Base-by-base conservation (phyloP, 2,113 vertebrate species). In the Nothoprocta pentlandii region DNA sequence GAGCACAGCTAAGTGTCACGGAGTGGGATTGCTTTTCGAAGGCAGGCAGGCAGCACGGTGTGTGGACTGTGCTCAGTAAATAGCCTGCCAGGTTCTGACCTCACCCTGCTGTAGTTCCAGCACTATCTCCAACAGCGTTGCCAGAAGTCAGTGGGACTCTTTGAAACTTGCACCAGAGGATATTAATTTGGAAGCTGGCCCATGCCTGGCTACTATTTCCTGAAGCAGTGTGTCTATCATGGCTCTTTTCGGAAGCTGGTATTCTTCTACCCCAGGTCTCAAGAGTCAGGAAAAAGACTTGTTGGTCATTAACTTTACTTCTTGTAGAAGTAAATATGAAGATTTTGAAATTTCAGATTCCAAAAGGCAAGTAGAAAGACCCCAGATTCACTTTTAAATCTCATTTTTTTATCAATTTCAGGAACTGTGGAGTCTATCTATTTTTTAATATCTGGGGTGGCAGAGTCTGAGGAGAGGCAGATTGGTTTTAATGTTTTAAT, bases 41-140 rank as follows among this genome's bases (percentile, higher is more conserved):
- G 75, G 36, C 23, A 78, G 32, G 30, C 23, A 75, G 32, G 22
- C 87, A 91, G 90, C 87, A 28, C 88, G 82, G 85, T 76, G 80
- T 0, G 0, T 80, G 90, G 92, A 71, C 30, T 80, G 32, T 41
- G 12, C 75, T 94, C 85, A 88, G 6, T 51, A 23, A 0, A 8
- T 68, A 8, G 64, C 19, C 61, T 95, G 91, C 89, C 95, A 95
- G 90, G 23, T 80, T 70, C 84, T 94, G 89, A 96, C 61, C 73
- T 97, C 96, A 96, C 61, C 19, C 61, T 75, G 64, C 10, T 83
- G 71, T 87, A 82, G 10, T 22, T 94, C 80, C 91, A 90, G 39
- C 73, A 87, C 62, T 70, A 93, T 16, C 87, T 91, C 90, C 80
- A 80, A 68, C 94, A 42, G 82, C 93, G 89, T 80, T 66, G 49